Percentiles rank a stretch among this genome's conserved stretches.
Conservation (phyloP, 1,140 invertebrate species). For the Drosophila parvula region DNA sequence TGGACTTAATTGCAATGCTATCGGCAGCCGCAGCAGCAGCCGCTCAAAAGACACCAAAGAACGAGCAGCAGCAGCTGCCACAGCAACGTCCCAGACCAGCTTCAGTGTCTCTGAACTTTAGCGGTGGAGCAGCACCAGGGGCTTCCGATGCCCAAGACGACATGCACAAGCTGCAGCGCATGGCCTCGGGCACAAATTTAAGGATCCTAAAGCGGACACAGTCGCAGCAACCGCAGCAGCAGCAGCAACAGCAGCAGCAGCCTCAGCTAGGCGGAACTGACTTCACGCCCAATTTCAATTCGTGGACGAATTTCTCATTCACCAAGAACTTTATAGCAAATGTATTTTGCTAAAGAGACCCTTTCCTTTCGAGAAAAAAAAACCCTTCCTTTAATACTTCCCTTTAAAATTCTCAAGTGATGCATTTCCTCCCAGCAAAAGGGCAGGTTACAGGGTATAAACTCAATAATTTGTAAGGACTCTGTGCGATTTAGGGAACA, state of each 20-base stretch:
- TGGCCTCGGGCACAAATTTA: slow-evolving; percentile 79
- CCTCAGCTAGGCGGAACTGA: slow-evolving; percentile 19
- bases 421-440: slow-evolving; percentile 51
- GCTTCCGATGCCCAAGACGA: slow-evolving; percentile 39
- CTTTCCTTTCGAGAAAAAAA: background rate
- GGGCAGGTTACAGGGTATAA: slow-evolving; percentile 41
- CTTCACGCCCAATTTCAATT: slow-evolving; percentile 79
- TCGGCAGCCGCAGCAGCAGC: slow-evolving; percentile 70
- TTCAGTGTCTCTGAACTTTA: slow-evolving; percentile 72
- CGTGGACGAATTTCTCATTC: slow-evolving; percentile 84
- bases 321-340: slow-evolving; percentile 84
- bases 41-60: slow-evolving; percentile 58
- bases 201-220: slow-evolving; percentile 66
- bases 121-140: slow-evolving; percentile 24
- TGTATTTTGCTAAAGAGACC: slow-evolving; percentile 78
- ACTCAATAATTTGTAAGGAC: slow-evolving; percentile 4
- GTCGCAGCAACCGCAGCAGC: slow-evolving; percentile 61
- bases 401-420: slow-evolving; percentile 40
- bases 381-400: slow-evolving; percentile 1
- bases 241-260: slow-evolving; percentile 34
- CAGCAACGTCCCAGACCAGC: slow-evolving; percentile 73
- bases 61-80: slow-evolving; percentile 41
- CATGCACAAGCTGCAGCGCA: slow-evolving; percentile 64
- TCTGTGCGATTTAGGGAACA: slow-evolving; percentile 25
- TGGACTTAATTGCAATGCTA: slow-evolving; percentile 71